A percentile compares a stretch with the other conserved stretches of the same genome.
Conservation (phyloP, 2,888 invertebrate species). For the Ligdia adustata region DNA sequence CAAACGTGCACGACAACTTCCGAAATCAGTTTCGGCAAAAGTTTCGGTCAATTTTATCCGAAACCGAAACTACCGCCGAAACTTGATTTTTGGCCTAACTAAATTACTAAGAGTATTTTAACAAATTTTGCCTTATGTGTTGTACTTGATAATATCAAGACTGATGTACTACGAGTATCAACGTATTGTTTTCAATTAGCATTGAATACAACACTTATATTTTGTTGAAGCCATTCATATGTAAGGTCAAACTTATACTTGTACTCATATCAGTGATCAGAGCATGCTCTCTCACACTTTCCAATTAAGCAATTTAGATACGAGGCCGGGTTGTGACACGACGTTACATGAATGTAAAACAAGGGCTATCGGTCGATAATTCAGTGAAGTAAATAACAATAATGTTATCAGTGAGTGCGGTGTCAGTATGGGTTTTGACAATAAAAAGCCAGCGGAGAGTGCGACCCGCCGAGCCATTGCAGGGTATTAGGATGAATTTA, state of each 20-base stretch:
- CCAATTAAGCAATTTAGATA: constrained; percentile 84
- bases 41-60: too few species aligned
- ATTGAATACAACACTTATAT: too few species aligned
- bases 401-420: constrained; percentile 77
- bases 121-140: too few species aligned
- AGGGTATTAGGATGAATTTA: constrained; percentile 71
- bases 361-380: constrained; percentile 79
- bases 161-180: too few species aligned
- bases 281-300: constrained; percentile 69
- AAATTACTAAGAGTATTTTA: too few species aligned
- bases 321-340: constrained; percentile 65
- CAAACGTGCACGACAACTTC: too few species aligned
- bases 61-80: too few species aligned
- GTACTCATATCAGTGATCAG: constrained; percentile 64
- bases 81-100: too few species aligned
- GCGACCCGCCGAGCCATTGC: constrained; percentile 57
- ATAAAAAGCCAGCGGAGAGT: constrained; percentile 73
- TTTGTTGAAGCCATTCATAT: constrained; percentile 60
- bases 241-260: constrained; percentile 64
- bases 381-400: constrained; percentile 82
- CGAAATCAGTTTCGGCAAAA: too few species aligned
- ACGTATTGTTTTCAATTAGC: too few species aligned
- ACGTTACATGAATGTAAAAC: constrained; percentile 79
- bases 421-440: constrained; percentile 78
- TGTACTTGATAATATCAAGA: too few species aligned